Evolutionary conservation across 1,140 invertebrate genomes (phyloP), one percentile per base, ranked within the genome.

Genomic region (Reticulitermes speratus): DNA sequence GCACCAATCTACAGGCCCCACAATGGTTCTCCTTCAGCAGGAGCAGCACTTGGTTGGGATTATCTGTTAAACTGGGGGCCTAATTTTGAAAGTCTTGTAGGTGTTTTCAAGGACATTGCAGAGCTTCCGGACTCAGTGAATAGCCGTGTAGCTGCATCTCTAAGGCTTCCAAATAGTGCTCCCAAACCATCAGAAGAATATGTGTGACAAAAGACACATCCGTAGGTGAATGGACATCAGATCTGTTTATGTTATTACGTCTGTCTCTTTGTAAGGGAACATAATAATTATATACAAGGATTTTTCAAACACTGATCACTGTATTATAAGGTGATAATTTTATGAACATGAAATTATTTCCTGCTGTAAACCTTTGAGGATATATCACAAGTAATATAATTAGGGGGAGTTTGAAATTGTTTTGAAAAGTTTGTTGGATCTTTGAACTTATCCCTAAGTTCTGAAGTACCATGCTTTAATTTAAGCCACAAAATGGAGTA

Each of bases 71-170:
- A 98, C 91, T 99, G 98, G 98, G 97, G 97, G 16, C 97, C 97
- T 14, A 98, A 97, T 91, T 98, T 98, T 90, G 96, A 98, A 90
- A 98, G 96, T 90, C 93, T 99, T 89, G 97, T 98, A 83, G 97
- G 97, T 3, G 97, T 99, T 69, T 99, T 99, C 89, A 98, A 97
- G 92, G 98, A 99, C 90, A 99, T 99, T 89, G 97, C 97, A 25
- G 96, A 98, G 91, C 91, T 99, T 88, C 97, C 97, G 3, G 97
- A 98, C 90, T 94, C 94, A 86, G 93, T 95, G 75, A 95, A 93
- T 89, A 93, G 93, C 85, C 91, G 95, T 87, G 93, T 93, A 32
- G 87, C 85, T 12, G 85, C 75, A 21, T 93, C 92, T 86, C 90
- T 95, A 88, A 92, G 95, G 91, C 92, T 95, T 87, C 94, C 95